Base-by-base conservation (phyloP, 2,888 invertebrate genomes). In the Standfussiana lucernea region DNA sequence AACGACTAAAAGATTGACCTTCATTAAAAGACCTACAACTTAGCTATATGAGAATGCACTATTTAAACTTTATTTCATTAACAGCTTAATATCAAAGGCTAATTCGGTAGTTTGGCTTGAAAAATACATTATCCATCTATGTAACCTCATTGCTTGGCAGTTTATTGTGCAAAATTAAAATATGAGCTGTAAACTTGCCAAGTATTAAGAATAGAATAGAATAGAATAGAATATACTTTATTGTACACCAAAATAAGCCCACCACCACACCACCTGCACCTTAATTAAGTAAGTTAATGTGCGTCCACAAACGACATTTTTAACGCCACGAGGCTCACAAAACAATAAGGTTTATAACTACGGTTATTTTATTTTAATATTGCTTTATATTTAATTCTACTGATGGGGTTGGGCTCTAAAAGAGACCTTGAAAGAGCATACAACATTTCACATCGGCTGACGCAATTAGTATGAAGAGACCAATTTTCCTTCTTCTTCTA, bases 81-180 rank as follows among this genome's bases (percentile, higher is more conserved):
- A 47, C 47, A 65, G 64, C 82, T 35, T 75, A 79, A 79, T 75
- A 24, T 56, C 56, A 45, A 80, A 77, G n/a, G 42, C 37, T 65
- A 66, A 69, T 75, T 68, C 37, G 65, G 70, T 32, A 69, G 35
- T 84, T 82, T 82, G 82, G 82, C 84, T 72, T 40, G 45, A 47
- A 66, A 69, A 64, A 47, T 70, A 79, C 80, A 80, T 74, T 80
- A 80, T 70, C 65, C 56, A 66, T 77, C 65, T 59, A 77, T 42
- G 72, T 75, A 77, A 81, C 66, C 72, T 77, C 72, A 72, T 73
- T 82, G 62, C 85, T 70, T 64, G 72, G 59, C 72, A 72, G 69
- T 82, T 82, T 82, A 80, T 80, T 74, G 74, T 66, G 74, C n/a
- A 62, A 83, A 79, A 79, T 64, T 75, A 72, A 69, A 84, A 70